Evolutionary conservation across 1,140 invertebrate genomes (phyloP), one percentile per base, ranked within the genome.

Genomic region (Drosophila rhopaloa): DNA sequence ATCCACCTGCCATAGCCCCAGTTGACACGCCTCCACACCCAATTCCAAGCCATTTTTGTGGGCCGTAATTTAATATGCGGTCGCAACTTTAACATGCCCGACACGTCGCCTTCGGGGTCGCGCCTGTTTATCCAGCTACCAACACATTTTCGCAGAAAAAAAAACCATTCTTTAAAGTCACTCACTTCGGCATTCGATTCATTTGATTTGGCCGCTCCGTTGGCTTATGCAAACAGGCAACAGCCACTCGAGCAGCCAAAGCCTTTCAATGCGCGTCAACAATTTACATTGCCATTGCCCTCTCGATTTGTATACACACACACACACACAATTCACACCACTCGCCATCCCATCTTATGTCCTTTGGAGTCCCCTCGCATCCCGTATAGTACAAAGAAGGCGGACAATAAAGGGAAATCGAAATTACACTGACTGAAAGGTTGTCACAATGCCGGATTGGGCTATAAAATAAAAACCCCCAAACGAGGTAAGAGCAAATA

Each of bases 261-360:
- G 62, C 62, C 55, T 76, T 76, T 76, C 74, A 60, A 53, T 60
- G 74, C 55, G 62, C 74, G 73, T 76, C 77, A 85, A 85, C 76
- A 86, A 79, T 88, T 88, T 88, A 88, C 79, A 88, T 85, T 84
- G 81, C 81, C 58, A 83, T 84, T 84, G 81, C 81, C 72, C 65
- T 63, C 72, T 80, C 72, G 65, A 86, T 71, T 82, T 76, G 67
- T 68, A 40, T 38, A 27, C 51, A 46, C 43, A 47, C 37, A 43
- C 37, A 43, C 46, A 51, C 41, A 46, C 43, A 44, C 43, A 53
- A 32, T 51, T 46, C 40, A 55, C 67, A 68, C 67, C 44, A 38
- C 65, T 10, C 14, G 10, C 54, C 48, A 35, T 35, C 1, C 32
- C 29, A 16, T 37, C 32, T 37, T 16, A 44, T 35, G 32, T 38